Evolutionary conservation across 1,140 invertebrate species (phyloP), one percentile per base, ranked within the genome.

Genomic region (Drosophila athabasca): DNA sequence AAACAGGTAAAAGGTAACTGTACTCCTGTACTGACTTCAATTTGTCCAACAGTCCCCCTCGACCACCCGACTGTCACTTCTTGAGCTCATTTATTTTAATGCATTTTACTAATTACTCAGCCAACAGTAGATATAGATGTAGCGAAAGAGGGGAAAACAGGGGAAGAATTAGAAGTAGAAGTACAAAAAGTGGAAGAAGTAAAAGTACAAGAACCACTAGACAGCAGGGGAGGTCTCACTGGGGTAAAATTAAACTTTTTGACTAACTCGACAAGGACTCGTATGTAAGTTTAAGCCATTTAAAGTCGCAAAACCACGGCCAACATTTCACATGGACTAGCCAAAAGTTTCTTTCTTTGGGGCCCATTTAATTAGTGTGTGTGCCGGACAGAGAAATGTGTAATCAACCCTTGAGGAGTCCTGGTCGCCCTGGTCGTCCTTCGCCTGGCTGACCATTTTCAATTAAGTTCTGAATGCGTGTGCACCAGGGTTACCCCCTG

Each of bases 91-190:
- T 85, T 87, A 88, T 74, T 85, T 87, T 82, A 85, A 87, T 87
- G 82, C 78, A 87, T 87, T 85, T 85, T 60, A 62, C 82, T 87
- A 85, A 85, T 85, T 85, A 78, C 74, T 82, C 78, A 87, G 45
- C 55, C 68, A 29, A 60, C 76, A 48, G 17, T 19, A 19, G 50
- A 29, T 41, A 29, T 1, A 11, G 13, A 48, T 26, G 62, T 39
- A 67, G 39, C 62, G 55, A 29, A 45, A 15, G 31, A 57, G 68
- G 35, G 35, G 9, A 43, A 69, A 45, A 15, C 24, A 57, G 68
- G 35, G 35, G 9, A 43, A 69, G 51, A 69, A 48, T 31, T 57
- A 17, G 19, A 49, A 57, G 64, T 49, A 22, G 62, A 54, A 66
- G 31, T 9, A 35, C 8, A 9, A 7, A 50, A 24, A 68, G 29